Evolutionary conservation across 2,888 invertebrate species (phyloP), one percentile per base, ranked within the genome.

Genomic region (Tetropium fuscum): DNA sequence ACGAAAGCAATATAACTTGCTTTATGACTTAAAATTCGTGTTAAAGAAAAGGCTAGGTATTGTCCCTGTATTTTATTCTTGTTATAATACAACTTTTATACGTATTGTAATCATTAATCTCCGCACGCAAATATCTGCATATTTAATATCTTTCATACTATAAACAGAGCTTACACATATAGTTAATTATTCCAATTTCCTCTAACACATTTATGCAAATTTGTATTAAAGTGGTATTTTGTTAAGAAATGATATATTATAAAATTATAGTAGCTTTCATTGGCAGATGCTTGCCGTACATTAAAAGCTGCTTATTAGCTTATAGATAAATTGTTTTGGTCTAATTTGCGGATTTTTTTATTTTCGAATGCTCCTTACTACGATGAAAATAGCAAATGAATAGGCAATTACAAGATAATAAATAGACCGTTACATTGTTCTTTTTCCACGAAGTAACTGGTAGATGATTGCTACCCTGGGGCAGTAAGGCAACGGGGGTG

Each of bases 21-120:
- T 63, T 69, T 70, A 66, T 66, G 68, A 63, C 65, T 66, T 58
- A 60, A 60, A 69, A 70, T 71, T 70, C 71, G 72, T 72, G 72
- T 70, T 69, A 53, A 55, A 61, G 54, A 63, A 60, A 49, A 57
- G 59, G 54, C 64, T 60, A 53, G 41, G 67, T 66, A 67, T 63
- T 43, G 63, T 63, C 60, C 60, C 64, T 66, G 63, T 68, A 67
- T 67, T 66, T 58, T 64, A 57, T 60, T 66, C 58, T 40, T 64
- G 67, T 68, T 69, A 70, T 65, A 60, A 60, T 64, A 64, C 63
- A 60, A 57, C 63, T 66, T 65, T 66, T 53, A 61, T 57, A 45
- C 53, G 53, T 45, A 64, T 53, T 59, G 51, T 67, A 62, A 54
- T 61, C 58, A 48, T 54, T 53, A 56, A 68, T 68, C 58, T 59